Evolutionary conservation across 1,140 invertebrate genomes (phyloP).

Genomic region (Helicoverpa zea): DNA sequence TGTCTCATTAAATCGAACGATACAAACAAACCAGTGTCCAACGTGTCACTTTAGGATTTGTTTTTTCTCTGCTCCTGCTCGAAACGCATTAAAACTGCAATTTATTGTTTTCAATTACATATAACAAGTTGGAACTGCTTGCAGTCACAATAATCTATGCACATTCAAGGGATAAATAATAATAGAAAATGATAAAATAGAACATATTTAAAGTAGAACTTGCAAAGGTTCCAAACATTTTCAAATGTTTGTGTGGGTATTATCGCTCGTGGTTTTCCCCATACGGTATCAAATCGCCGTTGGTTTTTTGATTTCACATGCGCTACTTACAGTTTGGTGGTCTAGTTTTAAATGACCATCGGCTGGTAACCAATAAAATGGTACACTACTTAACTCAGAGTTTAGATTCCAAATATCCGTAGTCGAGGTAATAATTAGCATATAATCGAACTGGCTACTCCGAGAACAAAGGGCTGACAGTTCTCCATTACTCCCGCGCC

Average conservation of each 20-base stretch:
- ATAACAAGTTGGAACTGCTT: background rate
- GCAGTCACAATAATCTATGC: slow-evolving; percentile 12
- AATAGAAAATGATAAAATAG: background rate
- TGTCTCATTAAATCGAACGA: slow-evolving; percentile 49
- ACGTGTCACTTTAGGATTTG: slow-evolving; percentile 37
- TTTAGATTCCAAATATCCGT: background rate
- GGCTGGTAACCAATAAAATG: background rate
- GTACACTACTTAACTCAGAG: slow-evolving; percentile 14
- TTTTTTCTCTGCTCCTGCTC: slow-evolving; percentile 8
- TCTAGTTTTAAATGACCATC: slow-evolving; percentile 21
- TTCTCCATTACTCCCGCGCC: background rate
- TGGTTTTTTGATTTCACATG: slow-evolving; percentile 20
- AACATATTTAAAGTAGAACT: background rate
- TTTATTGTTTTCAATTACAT: slow-evolving; percentile 44
- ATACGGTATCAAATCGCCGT: slow-evolving; percentile 24
- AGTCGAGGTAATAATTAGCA: background rate
- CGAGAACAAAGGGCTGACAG: slow-evolving; percentile 31
- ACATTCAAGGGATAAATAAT: background rate
- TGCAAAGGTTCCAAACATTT: background rate
- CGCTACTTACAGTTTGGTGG: background rate
- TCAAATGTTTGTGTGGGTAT: slow-evolving; percentile 9
- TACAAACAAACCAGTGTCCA: slow-evolving; percentile 40
- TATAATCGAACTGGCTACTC: background rate
- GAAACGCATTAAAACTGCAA: slow-evolving; percentile 24
- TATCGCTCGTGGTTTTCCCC: slow-evolving; percentile 29